phyloP scores from a whole-genome alignment of 1,140 invertebrate species.

The Pseudomyrmex concolor region DNA sequence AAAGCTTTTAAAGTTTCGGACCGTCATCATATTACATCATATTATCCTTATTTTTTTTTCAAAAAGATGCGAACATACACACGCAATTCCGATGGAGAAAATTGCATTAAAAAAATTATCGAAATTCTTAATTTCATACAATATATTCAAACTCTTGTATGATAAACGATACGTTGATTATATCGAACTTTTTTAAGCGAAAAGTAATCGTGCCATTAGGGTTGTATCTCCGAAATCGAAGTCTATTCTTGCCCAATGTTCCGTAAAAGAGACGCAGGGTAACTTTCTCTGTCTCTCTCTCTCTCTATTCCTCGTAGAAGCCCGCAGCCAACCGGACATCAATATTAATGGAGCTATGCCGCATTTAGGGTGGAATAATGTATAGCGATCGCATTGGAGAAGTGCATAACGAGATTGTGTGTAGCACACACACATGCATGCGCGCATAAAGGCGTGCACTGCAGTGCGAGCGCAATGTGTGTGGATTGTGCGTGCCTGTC shows the following conservation, averaged over 20 bases:
- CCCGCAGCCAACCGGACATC: conserved; percentile 47
- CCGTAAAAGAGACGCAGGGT: conserved; percentile 23
- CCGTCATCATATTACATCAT: too few relatives aligned
- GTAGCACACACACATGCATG: conserved; percentile 15
- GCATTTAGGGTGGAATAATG: conserved; percentile 72
- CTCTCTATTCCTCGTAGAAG: conserved; percentile 27
- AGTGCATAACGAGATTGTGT: conserved; percentile 50
- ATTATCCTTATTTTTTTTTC: too few relatives aligned
- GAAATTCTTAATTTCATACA: neutral
- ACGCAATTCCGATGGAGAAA: neutral
- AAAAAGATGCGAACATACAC: neutral
- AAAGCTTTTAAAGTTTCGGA: neutral
- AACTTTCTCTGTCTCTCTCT: too few relatives aligned
- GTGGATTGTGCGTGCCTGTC: neutral
- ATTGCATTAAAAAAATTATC: neutral
- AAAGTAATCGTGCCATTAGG: conserved; percentile 23
- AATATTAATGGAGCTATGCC: conserved; percentile 63
- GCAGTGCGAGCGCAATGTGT: neutral
- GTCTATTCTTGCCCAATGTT: conserved; percentile 52
- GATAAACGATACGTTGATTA: too few relatives aligned
- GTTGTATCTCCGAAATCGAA: neutral
- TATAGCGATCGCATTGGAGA: conserved; percentile 57
- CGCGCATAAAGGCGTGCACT: conserved; percentile 6
- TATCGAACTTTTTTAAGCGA: too few relatives aligned
- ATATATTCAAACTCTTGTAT: neutral